phyloP scores from a whole-genome alignment of 2,888 invertebrate species.

The Flexamia atlantica region DNA sequence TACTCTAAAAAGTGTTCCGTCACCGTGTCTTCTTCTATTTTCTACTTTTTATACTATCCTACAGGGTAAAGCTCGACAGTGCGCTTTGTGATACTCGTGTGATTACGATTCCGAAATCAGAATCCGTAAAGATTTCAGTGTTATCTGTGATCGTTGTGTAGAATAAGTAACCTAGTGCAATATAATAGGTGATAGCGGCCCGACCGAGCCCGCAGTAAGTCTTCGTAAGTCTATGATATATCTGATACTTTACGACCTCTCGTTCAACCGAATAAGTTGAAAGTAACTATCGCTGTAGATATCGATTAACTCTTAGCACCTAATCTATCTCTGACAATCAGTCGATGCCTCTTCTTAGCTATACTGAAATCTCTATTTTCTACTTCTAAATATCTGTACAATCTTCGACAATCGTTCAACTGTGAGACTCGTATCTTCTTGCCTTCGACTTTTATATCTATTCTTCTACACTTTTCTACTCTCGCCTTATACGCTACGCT shows the following conservation, averaged over 20 bases:
- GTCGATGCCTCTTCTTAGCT: constrained; percentile 61
- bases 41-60: constrained; percentile 61
- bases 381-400: constrained; percentile 36
- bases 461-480: constrained; percentile 47
- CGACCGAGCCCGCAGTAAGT: background rate
- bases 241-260: constrained; percentile 11
- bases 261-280: constrained; percentile 32
- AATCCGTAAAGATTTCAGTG: constrained; percentile 55
- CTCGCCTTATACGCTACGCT: background rate
- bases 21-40: constrained; percentile 59
- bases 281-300: background rate
- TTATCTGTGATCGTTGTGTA: constrained; percentile 49
- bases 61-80: constrained; percentile 50
- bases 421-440: constrained; percentile 28
- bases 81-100: constrained; percentile 55
- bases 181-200: constrained; percentile 16
- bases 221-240: constrained; percentile 44
- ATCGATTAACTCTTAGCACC: constrained; percentile 58
- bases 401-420: constrained; percentile 50
- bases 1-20: constrained; percentile 51
- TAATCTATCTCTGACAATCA: constrained; percentile 62
- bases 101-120: constrained; percentile 12
- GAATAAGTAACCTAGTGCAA: constrained; percentile 58
- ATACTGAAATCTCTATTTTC: constrained; percentile 60
- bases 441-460: constrained; percentile 39